A percentile compares a stretch with the other conserved stretches of the same genome.
Conservation (phyloP, 23 tunicate genomes). For the Diplosoma virens region DNA sequence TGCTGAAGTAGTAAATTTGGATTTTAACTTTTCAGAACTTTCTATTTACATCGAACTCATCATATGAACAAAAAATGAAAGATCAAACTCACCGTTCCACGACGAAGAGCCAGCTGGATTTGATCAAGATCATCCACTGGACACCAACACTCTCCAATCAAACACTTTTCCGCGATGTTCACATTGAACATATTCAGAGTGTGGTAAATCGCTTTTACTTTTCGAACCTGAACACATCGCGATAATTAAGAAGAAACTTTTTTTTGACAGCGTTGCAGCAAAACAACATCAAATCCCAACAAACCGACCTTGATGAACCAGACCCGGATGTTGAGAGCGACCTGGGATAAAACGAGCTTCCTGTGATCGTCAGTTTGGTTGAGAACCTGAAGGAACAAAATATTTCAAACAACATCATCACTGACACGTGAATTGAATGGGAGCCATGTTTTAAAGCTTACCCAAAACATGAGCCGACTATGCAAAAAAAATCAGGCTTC, state of each 20-base stretch:
- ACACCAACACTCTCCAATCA: slow-evolving; percentile 97
- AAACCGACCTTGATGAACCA: slow-evolving; percentile 82
- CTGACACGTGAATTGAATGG: too few relatives aligned
- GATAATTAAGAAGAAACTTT: too few relatives aligned
- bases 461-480: too few relatives aligned
- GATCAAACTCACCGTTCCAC: slow-evolving; percentile 75
- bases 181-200: slow-evolving; percentile 91
- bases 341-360: slow-evolving; percentile 66
- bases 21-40: background rate
- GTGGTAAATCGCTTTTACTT: slow-evolving; percentile 94
- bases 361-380: slow-evolving; percentile 90
- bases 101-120: slow-evolving; percentile 78
- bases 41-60: too few relatives aligned
- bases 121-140: slow-evolving; percentile 83
- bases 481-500: too few relatives aligned
- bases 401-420: too few relatives aligned
- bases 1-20: too few relatives aligned
- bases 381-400: slow-evolving; percentile 80
- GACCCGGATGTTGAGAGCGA: slow-evolving; percentile 70
- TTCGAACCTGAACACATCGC: slow-evolving; percentile 58
- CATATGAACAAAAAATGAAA: too few relatives aligned
- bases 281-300: background rate
- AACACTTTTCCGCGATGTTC: slow-evolving; percentile 93
- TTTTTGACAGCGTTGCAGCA: too few relatives aligned
- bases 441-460: too few relatives aligned